Evolutionary conservation across 2,797 vertebrate species (phyloP), one percentile per base, ranked within the genome.

Genomic region (Coendou prehensilis): DNA sequence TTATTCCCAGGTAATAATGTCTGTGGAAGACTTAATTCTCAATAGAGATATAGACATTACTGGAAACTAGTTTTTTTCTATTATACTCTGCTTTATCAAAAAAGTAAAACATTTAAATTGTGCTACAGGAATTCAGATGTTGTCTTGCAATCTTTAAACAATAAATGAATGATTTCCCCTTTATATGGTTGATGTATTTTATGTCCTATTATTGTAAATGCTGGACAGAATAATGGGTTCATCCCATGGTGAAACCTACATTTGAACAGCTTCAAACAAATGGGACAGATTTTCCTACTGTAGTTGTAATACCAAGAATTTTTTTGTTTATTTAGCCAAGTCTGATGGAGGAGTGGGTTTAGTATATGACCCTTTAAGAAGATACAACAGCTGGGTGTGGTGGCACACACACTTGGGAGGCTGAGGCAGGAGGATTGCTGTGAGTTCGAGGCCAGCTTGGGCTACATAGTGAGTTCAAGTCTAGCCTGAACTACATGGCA

Each of bases 1-100:
- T 97, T 97, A 96, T 97, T 97, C 97, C 95, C 98, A 97, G 97
- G 95, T 97, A 94, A 97, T 92, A 90, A 90, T 97, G 95, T 97
- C 96, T 97, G 87, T 97, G 94, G 94, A 96, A 97, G 95, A 97
- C 93, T 95, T 97, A 97, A 96, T 97, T 97, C 89, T 97, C 93
- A 97, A 97, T 97, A 98, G 95, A 96, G 82, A 94, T 96, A 97
- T 95, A 97, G 95, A 82, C 93, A 97, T 97, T 96, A 98, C 96
- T 97, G 97, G 96, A 97, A 97, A 97, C 93, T 93, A 95, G 94
- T 93, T 93, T 93, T 97, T 96, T 97, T 41, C 37, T 41, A 41
- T 41, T 41, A 41, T 41, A 41, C 37, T 41, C 37, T 41, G 37
- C 37, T 41, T 41, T 41, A 41, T 41, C 37, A 41, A 41, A 41